Conservation (phyloP, 2,888 invertebrate genomes). For the Hyles lineata region DNA sequence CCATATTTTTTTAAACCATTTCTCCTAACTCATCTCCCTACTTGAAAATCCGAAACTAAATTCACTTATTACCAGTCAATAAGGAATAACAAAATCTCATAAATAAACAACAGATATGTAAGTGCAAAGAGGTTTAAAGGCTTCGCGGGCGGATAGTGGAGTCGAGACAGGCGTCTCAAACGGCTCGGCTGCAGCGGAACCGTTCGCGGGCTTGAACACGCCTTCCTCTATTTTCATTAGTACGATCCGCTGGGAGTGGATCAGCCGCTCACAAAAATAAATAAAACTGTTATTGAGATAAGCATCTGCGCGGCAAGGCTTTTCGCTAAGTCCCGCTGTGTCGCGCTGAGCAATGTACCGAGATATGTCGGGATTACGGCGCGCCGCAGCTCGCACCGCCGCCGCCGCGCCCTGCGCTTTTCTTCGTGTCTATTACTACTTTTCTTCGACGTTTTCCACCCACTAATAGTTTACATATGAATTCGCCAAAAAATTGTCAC, state of each 20-base stretch:
- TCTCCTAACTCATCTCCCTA: background rate
- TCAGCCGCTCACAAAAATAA: constrained; percentile 83
- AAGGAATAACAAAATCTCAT: background rate
- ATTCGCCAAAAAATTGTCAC: constrained; percentile 38
- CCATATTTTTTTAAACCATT: background rate
- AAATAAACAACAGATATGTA: background rate
- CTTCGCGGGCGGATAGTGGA: constrained; percentile 25
- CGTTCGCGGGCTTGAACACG: constrained; percentile 56
- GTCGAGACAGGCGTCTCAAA: constrained; percentile 49
- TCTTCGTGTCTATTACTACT: constrained; percentile 64
- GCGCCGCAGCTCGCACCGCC: constrained; percentile 55
- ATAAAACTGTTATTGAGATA: constrained; percentile 85
- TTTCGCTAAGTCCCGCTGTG: constrained; percentile 82
- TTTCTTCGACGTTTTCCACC: constrained; percentile 76
- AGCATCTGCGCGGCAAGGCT: constrained; percentile 82
- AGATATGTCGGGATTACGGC: constrained; percentile 82
- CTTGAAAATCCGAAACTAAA: background rate
- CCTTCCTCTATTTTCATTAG: constrained; percentile 80
- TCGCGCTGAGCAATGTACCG: constrained; percentile 82
- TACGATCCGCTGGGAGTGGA: constrained; percentile 75
- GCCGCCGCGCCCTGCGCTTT: constrained; percentile 50
- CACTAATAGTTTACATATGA: constrained; percentile 68
- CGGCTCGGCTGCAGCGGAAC: constrained; percentile 41
- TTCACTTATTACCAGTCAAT: background rate
- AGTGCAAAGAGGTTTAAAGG: background rate